Evolutionary conservation across 2,797 vertebrate genomes (phyloP).

Genomic region (Gymnothorax reevesii): DNA sequence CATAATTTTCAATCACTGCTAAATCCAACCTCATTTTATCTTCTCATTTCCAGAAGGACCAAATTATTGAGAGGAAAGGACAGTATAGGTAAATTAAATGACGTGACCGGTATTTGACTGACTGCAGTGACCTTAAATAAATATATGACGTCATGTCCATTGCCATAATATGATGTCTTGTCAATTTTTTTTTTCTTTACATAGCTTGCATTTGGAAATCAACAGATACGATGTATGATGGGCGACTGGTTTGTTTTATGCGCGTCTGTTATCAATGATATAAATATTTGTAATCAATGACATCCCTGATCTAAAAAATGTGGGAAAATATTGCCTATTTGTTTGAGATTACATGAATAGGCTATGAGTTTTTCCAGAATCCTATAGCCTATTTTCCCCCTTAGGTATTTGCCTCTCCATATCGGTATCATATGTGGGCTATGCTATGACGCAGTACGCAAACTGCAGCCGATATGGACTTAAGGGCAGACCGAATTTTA

Average conservation of each 20-base stretch:
- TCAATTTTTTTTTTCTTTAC: neutral
- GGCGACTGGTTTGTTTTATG: neutral
- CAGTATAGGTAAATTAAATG: neutral
- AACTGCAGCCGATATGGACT: too few species aligned
- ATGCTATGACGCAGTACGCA: neutral
- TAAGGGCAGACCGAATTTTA: neutral
- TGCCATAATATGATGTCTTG: neutral
- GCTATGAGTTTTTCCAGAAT: too few species aligned
- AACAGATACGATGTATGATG: neutral
- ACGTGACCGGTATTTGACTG: neutral
- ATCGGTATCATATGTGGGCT: neutral
- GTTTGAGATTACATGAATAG: neutral
- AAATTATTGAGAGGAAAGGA: neutral
- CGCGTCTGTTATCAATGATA: neutral
- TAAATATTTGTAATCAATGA: neutral
- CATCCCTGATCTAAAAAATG: neutral
- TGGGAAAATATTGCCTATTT: neutral
- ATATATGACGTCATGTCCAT: neutral
- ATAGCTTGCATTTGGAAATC: neutral
- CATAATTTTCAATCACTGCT: neutral
- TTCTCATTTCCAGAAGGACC: neutral
- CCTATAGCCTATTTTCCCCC: neutral
- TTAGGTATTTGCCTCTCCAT: neutral
- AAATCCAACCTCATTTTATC: neutral
- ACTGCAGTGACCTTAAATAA: conserved; percentile 1